phyloP scores from a whole-genome alignment of 2,888 invertebrate genomes.

The Hemaris fuciformis region DNA sequence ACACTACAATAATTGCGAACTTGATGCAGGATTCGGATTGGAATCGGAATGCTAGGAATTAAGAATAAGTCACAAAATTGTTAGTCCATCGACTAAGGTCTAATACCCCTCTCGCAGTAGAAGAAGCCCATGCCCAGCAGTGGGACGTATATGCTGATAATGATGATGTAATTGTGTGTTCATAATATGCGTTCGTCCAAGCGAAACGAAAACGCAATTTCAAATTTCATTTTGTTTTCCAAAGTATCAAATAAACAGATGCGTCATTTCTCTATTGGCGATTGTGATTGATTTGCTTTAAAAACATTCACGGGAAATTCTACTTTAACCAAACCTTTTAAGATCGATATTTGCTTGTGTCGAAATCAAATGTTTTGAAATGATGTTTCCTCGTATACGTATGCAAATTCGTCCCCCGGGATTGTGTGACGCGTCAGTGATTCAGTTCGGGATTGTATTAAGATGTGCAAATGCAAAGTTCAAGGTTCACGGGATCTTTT shows the following conservation, averaged over 20 bases:
- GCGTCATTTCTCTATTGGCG: neutral
- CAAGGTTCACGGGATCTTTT: neutral
- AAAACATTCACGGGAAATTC: neutral
- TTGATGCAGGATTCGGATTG: too few species aligned
- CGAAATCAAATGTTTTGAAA: slow-evolving; percentile 4
- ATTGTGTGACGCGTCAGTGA: neutral
- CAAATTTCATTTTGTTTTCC: neutral
- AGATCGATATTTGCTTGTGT: neutral
- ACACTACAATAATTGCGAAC: too few species aligned
- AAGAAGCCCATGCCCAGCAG: too few species aligned
- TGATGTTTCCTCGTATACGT: slow-evolving; percentile 16
- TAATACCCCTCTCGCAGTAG: too few species aligned
- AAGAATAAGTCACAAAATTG: too few species aligned
- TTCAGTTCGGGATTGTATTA: neutral
- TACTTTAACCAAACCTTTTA: neutral
- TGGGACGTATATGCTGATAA: too few species aligned
- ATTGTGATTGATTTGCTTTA: slow-evolving; percentile 4
- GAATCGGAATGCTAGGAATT: too few species aligned
- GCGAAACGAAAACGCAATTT: neutral
- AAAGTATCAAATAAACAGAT: neutral
- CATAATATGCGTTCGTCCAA: neutral
- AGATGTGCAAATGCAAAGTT: neutral
- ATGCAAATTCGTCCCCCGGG: slow-evolving; percentile 22
- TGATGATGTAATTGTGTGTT: too few species aligned
- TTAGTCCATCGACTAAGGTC: too few species aligned